Percentiles rank a stretch among this genome's conserved stretches.
phyloP scores from a whole-genome alignment of 1,140 invertebrate species.

The Penaeus chinensis region DNA sequence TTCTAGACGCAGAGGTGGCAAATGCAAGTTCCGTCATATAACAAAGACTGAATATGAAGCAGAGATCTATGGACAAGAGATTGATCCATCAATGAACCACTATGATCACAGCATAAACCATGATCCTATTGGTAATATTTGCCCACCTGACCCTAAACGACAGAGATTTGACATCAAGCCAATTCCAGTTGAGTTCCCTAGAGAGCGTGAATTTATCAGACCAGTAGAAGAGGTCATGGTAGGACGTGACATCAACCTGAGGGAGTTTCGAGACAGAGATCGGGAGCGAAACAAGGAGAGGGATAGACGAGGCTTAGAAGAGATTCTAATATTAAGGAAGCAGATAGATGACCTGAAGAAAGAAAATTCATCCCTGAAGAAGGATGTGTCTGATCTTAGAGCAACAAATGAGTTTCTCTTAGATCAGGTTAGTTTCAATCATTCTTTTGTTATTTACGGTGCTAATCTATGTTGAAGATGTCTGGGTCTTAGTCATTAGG shows the following conservation, averaged over 20 bases:
- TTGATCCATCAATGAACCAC: constrained; percentile 32
- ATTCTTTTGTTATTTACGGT: not conserved
- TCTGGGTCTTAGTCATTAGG: too few species aligned
- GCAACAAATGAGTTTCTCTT: constrained; percentile 63
- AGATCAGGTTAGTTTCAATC: constrained; percentile 51
- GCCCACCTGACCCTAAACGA: constrained; percentile 49
- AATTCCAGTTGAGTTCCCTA: constrained; percentile 22
- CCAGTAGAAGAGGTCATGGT: constrained; percentile 48
- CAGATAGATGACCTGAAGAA: constrained; percentile 62
- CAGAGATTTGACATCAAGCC: constrained; percentile 43
- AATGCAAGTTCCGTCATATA: constrained; percentile 74
- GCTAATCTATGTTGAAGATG: not conserved
- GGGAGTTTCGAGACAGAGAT: constrained; percentile 56
- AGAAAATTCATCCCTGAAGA: constrained; percentile 58
- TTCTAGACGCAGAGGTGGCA: constrained; percentile 70
- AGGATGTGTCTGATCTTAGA: constrained; percentile 61
- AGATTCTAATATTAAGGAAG: constrained; percentile 57
- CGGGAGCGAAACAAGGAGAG: constrained; percentile 53
- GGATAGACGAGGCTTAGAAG: constrained; percentile 58
- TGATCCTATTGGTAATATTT: constrained; percentile 12
- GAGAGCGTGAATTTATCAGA: constrained; percentile 46
- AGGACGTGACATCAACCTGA: constrained; percentile 35
- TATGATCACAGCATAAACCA: constrained; percentile 35
- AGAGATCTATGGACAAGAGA: constrained; percentile 59
- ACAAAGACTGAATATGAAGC: constrained; percentile 66